Evolutionary conservation across 2,797 vertebrate species (phyloP), one percentile per base, ranked within the genome.

Genomic region (Cirrhinus mrigala): DNA sequence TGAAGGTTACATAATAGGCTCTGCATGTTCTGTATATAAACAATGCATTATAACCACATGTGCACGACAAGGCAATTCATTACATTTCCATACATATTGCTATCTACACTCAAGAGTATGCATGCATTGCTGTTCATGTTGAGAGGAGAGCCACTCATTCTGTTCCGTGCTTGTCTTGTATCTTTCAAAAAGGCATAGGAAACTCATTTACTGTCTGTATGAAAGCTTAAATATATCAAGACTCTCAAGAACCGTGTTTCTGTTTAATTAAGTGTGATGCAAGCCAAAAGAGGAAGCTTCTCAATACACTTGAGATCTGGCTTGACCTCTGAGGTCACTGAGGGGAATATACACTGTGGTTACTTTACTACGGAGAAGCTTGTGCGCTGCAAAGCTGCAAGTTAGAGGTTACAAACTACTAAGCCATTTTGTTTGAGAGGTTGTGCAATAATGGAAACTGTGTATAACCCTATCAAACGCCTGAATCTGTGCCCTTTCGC

Each of bases 191-290:
- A 44, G 14, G 29, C 33, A 33, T 6, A 40, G 20, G 46, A 52
- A 24, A 40, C 27, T 40, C 14, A 18, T 81, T 37, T 81, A 48
- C 58, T 58, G 54, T 29, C 16, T 81, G 64, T 11, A 40, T 40
- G 22, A 68, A 22, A 68, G 44, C 27, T 68, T 80, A n/a, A 46
- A 73, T 24, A 50, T 33, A 66, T 79, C 18, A 79, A 60, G 52
- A 60, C 52, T 58, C n/a, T 56, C 29, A 79, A 48, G 71, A 58
- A 16, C 27, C 33, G 4, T 60, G 50, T 78, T 82, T 33, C 69
- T 77, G 85, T 73, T 86, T 69, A 89, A 85, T 86, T 81, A 78
- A 85, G 71, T 33, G 71, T 64, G 81, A 79, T 87, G 83, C 78
- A 81, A 75, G 66, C 27, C 15, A 70, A 73, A 82, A 89, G 71